A percentile compares a stretch with the other conserved stretches of the same genome.
Evolutionary conservation across 2,888 invertebrate species (phyloP).

Genomic region (Tholera decimalis): DNA sequence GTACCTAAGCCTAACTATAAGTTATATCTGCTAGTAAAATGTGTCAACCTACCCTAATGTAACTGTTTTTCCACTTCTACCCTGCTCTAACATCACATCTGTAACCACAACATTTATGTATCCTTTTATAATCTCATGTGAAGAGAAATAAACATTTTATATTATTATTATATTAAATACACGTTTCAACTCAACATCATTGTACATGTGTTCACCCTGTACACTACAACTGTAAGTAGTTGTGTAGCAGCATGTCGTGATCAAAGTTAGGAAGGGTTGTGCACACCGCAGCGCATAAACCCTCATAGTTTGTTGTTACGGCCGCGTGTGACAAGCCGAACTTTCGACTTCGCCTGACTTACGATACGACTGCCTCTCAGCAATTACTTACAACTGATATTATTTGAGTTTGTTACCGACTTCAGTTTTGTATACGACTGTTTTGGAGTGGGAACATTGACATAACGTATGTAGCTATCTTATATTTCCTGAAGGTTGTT

Average conservation of each 20-base stretch:
- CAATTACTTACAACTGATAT: slow-evolving; percentile 60
- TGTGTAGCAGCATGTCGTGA: slow-evolving; percentile 52
- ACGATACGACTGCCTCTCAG: slow-evolving; percentile 55
- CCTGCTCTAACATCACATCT: neutral
- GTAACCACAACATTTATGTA: too few species aligned
- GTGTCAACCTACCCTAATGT: too few species aligned
- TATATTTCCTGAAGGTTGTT: neutral
- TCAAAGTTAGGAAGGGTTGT: slow-evolving; percentile 66
- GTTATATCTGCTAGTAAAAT: too few species aligned
- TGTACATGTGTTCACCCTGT: slow-evolving; percentile 22
- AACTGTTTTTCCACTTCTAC: too few species aligned
- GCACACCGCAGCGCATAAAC: slow-evolving; percentile 62
- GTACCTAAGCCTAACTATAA: too few species aligned
- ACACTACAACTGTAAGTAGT: slow-evolving; percentile 11
- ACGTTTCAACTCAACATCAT: too few species aligned
- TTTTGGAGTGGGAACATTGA: neutral
- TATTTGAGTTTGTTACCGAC: slow-evolving; percentile 42
- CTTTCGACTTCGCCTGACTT: slow-evolving; percentile 62
- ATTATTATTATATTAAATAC: too few species aligned
- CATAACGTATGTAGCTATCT: neutral
- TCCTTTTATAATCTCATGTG: too few species aligned
- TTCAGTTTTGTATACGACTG: slow-evolving; percentile 7
- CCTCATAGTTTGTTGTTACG: slow-evolving; percentile 66
- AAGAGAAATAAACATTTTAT: too few species aligned
- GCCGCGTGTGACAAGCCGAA: slow-evolving; percentile 61